Conservation (phyloP, 2,888 invertebrate species). For the Callyntrura sp. region DNA sequence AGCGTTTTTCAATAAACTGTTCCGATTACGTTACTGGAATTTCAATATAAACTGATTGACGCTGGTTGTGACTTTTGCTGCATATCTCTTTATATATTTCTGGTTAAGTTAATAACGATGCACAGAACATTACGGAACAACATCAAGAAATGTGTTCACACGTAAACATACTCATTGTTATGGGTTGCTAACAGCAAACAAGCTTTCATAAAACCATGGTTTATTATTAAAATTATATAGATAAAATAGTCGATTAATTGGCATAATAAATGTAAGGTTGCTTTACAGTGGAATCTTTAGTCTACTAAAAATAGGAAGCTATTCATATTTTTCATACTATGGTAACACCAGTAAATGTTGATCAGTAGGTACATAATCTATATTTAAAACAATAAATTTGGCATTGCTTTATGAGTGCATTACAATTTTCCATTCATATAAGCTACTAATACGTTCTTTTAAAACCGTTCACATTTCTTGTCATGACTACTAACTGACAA, state of each 20-base stretch:
- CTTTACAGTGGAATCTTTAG: no score
- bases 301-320: no score
- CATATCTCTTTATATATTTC: not conserved
- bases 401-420: not conserved
- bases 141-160: not conserved
- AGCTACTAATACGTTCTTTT: no score
- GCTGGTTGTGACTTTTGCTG: not conserved
- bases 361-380: not conserved
- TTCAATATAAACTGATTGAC: not conserved
- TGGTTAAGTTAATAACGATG: not conserved
- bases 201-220: constrained; percentile 36
- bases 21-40: not conserved
- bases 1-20: no score
- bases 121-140: not conserved
- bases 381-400: not conserved
- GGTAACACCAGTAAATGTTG: not conserved
- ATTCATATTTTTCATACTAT: no score
- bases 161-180: not conserved
- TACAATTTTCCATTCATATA: not conserved
- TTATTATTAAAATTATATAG: constrained; percentile 17
- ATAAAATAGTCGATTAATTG: constrained; percentile 2
- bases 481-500: not conserved
- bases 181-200: constrained; percentile 31
- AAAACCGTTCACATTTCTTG: not conserved
- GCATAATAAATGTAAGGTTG: not conserved